Evolutionary conservation across 2,113 vertebrate species (phyloP).

Genomic region (Notarius quadriscutis): DNA sequence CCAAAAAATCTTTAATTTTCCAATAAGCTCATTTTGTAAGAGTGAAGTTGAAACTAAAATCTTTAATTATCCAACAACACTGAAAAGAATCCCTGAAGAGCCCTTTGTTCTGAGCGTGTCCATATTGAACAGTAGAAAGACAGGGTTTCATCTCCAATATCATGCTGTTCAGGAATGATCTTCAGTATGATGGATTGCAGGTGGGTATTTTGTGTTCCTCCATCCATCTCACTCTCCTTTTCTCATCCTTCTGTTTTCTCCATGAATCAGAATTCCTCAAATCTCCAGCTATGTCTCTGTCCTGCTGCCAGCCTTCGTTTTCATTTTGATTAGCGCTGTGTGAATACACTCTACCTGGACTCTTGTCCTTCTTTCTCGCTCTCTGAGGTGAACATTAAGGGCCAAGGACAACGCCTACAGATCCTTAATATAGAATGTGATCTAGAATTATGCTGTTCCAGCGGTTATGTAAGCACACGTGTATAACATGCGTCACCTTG

Average conservation of each 20-base stretch:
- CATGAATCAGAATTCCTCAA: neutral
- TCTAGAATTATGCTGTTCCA: neutral
- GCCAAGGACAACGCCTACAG: neutral
- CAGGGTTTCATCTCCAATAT: neutral
- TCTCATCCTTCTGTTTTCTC: neutral
- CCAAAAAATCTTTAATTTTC: neutral
- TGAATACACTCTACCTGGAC: neutral
- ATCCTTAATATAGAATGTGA: conserved; percentile 13
- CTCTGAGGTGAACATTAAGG: neutral
- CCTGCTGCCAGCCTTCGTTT: neutral
- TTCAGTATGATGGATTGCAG: neutral
- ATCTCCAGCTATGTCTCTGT: neutral
- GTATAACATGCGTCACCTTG: neutral
- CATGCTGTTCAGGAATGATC: neutral
- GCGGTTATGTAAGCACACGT: neutral
- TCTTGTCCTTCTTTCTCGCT: neutral
- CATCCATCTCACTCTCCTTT: neutral
- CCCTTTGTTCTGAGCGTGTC: neutral
- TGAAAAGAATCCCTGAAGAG: neutral
- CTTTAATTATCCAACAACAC: neutral
- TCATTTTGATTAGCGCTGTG: neutral
- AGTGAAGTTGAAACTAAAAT: neutral
- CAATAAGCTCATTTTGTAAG: neutral
- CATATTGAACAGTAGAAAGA: neutral
- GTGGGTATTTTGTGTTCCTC: neutral